Base-by-base conservation (phyloP, 2,113 vertebrate species). In the Perca fluviatilis region DNA sequence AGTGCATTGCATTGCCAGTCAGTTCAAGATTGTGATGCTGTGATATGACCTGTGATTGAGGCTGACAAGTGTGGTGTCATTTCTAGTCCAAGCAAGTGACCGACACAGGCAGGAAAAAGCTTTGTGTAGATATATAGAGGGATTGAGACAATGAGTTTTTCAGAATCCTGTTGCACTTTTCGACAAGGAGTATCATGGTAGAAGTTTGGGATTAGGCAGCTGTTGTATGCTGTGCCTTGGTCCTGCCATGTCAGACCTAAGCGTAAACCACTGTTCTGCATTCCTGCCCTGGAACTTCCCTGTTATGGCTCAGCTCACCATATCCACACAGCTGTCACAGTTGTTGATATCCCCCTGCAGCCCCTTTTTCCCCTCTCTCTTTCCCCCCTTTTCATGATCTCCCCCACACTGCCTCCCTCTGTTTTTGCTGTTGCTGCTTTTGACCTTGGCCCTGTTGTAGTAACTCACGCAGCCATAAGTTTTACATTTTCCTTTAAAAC, bases 291-390 rank as follows among this genome's bases (percentile, higher is more conserved):
- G 74, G 83, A 92, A 85, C 80, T 75, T 91, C 83, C 84, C 84
- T 91, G 88, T 89, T 91, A 77, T 86, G 86, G 82, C 86, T 85
- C 82, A 75, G 79, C 82, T 89, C 69, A 49, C 83, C 83, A 66
- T 84, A 81, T 88, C 82, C 91, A 86, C 86, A 87, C 93, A 93
- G 93, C 91, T 93, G 92, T 93, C 93, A 93, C 90, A 90, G 86
- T 91, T 91, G 89, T 91, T 89, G 88, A 86, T 86, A 80, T 67
- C 82, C 82, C 86, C 79, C 23, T 18, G 15, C 66, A 66, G 56
- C 80, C 80, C 86, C 51, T 54, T 69, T 61, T 47, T 50, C 57
- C 61, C 18, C 79, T 50, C 58, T 53, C 27, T 47, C 58, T 49
- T 30, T 12, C 69, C 64, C 61, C 54, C 33, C 25, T 18, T 56